Base-by-base conservation (phyloP, 1,140 invertebrate species). In the Radopholus similis region DNA sequence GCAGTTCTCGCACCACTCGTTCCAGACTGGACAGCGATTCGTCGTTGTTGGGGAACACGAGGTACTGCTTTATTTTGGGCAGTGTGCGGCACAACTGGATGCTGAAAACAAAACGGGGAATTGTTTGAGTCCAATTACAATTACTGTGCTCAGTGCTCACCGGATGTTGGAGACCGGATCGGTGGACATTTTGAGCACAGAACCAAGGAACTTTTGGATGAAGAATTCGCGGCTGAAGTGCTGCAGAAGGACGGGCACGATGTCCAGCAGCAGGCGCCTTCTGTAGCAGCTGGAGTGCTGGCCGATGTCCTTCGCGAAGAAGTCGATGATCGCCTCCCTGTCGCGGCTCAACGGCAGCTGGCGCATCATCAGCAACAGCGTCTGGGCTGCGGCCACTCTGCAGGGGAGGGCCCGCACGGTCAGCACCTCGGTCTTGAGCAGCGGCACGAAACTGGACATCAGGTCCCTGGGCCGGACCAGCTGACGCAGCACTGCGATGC, bases 221-320 rank as follows among this genome's bases (percentile, higher is more conserved):
- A 86, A 86, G 64, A 85, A 85, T 58, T 78, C 68, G 35, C 84
- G 82, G 49, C 84, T 85, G 73, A 84, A 86, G 34, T 83, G 64
- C 49, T 84, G 78, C 42, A 86, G 75, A 58, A 83, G 77, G 55
- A 80, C 69, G 64, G 72, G 72, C 72, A 83, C 84, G 34, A 84
- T 76, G 63, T 86, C 84, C 32, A 85, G 77, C 72, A 85, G 84
- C 37, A 86, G 68, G 62, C 75, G 76, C n/a, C 85, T 71, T 58
- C 80, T 72, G 55, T 83, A 79, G 77, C 83, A 86, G 62, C 84
- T 84, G 30, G 72, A 71, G 44, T 83, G 83, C 32, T 82, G 72
- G 42, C 75, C 80, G 57, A 85, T 81, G 85, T 84, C 84, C 68
- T 80, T 59, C 55, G 78, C 80, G 51, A 86, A 74, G 47, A 71